phyloP scores from a whole-genome alignment of 1,140 invertebrate species.

The Melitaea cinxia region DNA sequence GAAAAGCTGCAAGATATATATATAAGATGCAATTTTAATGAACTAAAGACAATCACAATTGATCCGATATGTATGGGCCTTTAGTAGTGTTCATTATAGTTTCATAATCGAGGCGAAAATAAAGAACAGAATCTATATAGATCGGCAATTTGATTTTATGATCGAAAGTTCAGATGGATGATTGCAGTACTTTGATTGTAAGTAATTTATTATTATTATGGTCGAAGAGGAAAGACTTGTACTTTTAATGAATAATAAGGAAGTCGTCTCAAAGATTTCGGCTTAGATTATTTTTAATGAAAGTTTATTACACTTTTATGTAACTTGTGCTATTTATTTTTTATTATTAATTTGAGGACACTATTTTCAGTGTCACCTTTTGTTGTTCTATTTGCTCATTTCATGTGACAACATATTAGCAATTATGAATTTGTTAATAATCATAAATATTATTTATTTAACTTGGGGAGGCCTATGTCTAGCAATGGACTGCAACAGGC shows the following conservation, averaged over 20 bases:
- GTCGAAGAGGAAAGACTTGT: slow-evolving; percentile 31
- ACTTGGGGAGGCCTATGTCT: too few species aligned
- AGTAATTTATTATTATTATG: slow-evolving; percentile 30
- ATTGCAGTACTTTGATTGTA: slow-evolving; percentile 29
- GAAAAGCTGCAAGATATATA: too few species aligned
- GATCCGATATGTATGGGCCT: slow-evolving; percentile 1
- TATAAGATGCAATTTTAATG: too few species aligned
- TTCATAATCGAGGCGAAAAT: slow-evolving; percentile 47
- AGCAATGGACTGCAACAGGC: too few species aligned
- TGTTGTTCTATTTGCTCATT: too few species aligned
- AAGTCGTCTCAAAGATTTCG: slow-evolving; percentile 3
- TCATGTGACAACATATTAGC: too few species aligned
- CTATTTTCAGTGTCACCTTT: not conserved
- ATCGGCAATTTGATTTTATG: slow-evolving; percentile 50
- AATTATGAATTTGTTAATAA: too few species aligned
- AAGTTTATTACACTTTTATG: slow-evolving; percentile 24
- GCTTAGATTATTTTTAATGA: slow-evolving; percentile 28
- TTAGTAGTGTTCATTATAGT: slow-evolving; percentile 38
- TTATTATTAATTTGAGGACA: not conserved
- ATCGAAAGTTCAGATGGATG: slow-evolving; percentile 42
- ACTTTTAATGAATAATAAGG: slow-evolving; percentile 31
- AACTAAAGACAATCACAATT: not conserved
- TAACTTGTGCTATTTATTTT: not conserved
- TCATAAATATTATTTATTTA: too few species aligned
- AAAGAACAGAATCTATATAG: slow-evolving; percentile 48